Percentiles rank a stretch among this genome's conserved stretches.
Evolutionary conservation across 2,888 invertebrate species (phyloP).

Genomic region (Drosophila paramelanica): DNA sequence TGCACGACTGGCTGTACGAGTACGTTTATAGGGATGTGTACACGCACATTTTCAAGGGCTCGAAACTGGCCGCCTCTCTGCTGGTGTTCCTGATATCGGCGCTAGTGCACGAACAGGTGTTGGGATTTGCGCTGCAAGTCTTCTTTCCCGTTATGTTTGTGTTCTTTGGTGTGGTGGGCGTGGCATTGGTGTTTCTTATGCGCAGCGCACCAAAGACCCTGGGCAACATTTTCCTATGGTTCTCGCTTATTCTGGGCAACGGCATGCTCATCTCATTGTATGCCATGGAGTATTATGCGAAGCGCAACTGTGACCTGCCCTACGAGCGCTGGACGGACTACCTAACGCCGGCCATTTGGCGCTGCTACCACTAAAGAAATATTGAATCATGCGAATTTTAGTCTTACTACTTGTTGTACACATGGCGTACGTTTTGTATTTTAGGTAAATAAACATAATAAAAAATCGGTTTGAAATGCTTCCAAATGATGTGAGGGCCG

Average conservation of each 20-base stretch:
- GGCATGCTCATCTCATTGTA: conserved; percentile 89
- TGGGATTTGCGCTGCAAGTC: conserved; percentile 91
- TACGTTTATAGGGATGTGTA: conserved; percentile 93
- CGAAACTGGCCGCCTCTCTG: conserved; percentile 86
- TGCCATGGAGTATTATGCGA: conserved; percentile 89
- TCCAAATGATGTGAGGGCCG: conserved; percentile 1
- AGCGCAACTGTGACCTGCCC: conserved; percentile 73
- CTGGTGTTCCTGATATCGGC: conserved; percentile 93
- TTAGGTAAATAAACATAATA: conserved; percentile 54
- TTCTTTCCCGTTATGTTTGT: conserved; percentile 94
- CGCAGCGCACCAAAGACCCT: conserved; percentile 85
- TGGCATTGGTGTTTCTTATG: conserved; percentile 87
- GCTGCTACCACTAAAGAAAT: conserved; percentile 76
- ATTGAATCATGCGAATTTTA: conserved; percentile 23
- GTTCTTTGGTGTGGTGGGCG: conserved; percentile 89
- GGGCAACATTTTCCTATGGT: conserved; percentile 95
- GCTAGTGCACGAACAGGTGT: conserved; percentile 94
- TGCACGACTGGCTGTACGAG: conserved; percentile 96
- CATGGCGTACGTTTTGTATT: conserved; percentile 64
- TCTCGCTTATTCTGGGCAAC: conserved; percentile 91
- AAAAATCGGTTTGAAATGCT: conserved; percentile 22
- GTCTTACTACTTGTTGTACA: conserved; percentile 54
- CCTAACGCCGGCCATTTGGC: conserved; percentile 86
- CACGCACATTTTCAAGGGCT: conserved; percentile 85
- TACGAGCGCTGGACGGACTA: conserved; percentile 73